Evolutionary conservation across 2,888 invertebrate genomes (phyloP), one percentile per base, ranked within the genome.

Genomic region (Maniola hyperantus): DNA sequence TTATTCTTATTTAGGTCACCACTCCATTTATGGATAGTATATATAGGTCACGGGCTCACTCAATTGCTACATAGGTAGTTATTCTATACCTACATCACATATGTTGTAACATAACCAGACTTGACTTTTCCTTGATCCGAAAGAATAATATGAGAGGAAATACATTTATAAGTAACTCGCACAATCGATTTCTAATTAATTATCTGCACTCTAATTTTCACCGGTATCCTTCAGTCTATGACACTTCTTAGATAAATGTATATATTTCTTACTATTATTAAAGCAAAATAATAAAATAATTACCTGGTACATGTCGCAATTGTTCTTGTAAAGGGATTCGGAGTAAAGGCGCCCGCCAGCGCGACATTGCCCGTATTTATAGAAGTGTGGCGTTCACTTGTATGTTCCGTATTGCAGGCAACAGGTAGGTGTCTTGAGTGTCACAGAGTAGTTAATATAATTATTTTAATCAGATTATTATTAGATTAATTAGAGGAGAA

Each of bases 301-400:
- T 87, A 88, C 89, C 85, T 79, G 84, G 73, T 81, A 75, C 87
- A 87, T 88, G 73, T 75, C 78, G 83, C 71, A 73, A 74, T 72
- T 72, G 75, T 73, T 77, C 79, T 79, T 76, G 76, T 84, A 82
- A 85, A 83, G 78, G 80, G 77, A 74, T 80, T 72, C 71, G 72
- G 66, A 75, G 79, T 78, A 81, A 84, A 82, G 81, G 79, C 77
- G 74, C 76, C 73, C 68, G 73, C 73, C 74, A 68, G 68, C 72
- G 69, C 73, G 74, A 71, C 70, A 79, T 71, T 72, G 75, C 71
- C 78, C 76, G 81, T 88, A 89, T 89, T 85, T 89, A 89, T 89
- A 89, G 82, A 82, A 75, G 76, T 76, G 70, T 73, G 77, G 83
- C 88, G 77, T 86, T 89, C 88, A 84, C 88, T 85, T 78, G 83